These are phyloP conservation scores for Kuschelorhynchus macadamiae DNA, from an alignment of 2,888 invertebrate genomes.

Conservation along the genomic window DNA sequence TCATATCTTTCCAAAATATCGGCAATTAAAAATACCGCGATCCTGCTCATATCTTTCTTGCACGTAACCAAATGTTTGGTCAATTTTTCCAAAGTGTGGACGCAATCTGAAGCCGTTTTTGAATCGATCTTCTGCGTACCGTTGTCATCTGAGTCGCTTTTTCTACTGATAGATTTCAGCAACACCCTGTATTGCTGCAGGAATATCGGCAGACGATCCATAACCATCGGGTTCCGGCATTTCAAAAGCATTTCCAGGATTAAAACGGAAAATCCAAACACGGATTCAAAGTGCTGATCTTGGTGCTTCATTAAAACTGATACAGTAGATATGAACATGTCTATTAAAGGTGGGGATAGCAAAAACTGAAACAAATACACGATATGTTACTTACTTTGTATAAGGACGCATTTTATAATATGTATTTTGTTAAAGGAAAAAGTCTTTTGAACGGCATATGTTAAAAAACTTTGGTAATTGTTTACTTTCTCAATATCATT, in stretches of 20 bases:
- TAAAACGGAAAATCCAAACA: slow-evolving; percentile 55
- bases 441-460: too few species aligned
- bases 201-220: slow-evolving; percentile 65
- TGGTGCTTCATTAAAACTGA: slow-evolving; percentile 54
- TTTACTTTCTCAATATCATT: too few species aligned
- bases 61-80: slow-evolving; percentile 62
- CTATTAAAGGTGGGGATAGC: slow-evolving; percentile 60
- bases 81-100: slow-evolving; percentile 66
- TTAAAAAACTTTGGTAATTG: too few species aligned
- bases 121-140: slow-evolving; percentile 42
- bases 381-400: slow-evolving; percentile 2
- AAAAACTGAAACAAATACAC: slow-evolving; percentile 59
- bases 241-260: slow-evolving; percentile 63
- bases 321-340: slow-evolving; percentile 58
- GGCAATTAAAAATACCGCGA: slow-evolving; percentile 69
- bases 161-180: slow-evolving; percentile 59
- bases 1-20: slow-evolving; percentile 70
- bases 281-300: slow-evolving; percentile 54
- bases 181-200: slow-evolving; percentile 63
- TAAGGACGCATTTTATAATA: too few species aligned
- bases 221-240: slow-evolving; percentile 61
- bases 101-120: slow-evolving; percentile 61
- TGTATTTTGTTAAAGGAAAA: too few species aligned
- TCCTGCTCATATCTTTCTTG: slow-evolving; percentile 67
- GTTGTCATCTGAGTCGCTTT: slow-evolving; percentile 58